Conservation (phyloP, 2,888 invertebrate species). For the Caenorhabditis panamensis region DNA sequence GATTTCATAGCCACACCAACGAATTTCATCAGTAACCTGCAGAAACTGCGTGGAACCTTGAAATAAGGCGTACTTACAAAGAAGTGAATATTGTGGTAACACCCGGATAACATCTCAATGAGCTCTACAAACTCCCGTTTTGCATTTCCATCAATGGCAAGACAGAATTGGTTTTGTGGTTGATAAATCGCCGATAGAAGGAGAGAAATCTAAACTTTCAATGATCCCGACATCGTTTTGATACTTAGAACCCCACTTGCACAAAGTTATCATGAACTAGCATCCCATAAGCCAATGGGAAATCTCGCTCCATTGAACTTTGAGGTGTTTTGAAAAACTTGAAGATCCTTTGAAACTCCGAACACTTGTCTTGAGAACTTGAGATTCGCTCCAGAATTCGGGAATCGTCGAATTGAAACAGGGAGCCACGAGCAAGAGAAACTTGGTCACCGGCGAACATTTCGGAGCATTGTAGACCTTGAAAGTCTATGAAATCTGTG, state of each 20-base stretch:
- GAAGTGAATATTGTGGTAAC: conserved; percentile 53
- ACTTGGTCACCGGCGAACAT: conserved; percentile 47
- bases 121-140: conserved; percentile 25
- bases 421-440: conserved; percentile 31
- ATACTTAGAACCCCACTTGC: conserved; percentile 39
- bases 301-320: conserved; percentile 57
- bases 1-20: conserved; percentile 66
- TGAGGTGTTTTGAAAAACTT: conserved; percentile 26
- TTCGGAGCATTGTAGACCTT: conserved; percentile 39
- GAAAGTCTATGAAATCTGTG: conserved; percentile 24
- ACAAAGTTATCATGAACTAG: conserved; percentile 57
- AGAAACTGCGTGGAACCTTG: conserved; percentile 1
- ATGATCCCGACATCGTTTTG: neutral
- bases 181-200: conserved; percentile 74
- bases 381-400: conserved; percentile 14
- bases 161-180: conserved; percentile 76
- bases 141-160: conserved; percentile 70
- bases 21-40: conserved; percentile 57
- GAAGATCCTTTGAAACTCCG: conserved; percentile 53
- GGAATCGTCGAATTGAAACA: conserved; percentile 37
- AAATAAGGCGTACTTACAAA: conserved; percentile 35
- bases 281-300: conserved; percentile 64
- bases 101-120: conserved; percentile 4
- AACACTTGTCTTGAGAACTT: conserved; percentile 33
- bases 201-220: conserved; percentile 64